Evolutionary conservation across 2,113 vertebrate genomes (phyloP), one percentile per base, ranked within the genome.

Genomic region (Thunnus maccoyii): DNA sequence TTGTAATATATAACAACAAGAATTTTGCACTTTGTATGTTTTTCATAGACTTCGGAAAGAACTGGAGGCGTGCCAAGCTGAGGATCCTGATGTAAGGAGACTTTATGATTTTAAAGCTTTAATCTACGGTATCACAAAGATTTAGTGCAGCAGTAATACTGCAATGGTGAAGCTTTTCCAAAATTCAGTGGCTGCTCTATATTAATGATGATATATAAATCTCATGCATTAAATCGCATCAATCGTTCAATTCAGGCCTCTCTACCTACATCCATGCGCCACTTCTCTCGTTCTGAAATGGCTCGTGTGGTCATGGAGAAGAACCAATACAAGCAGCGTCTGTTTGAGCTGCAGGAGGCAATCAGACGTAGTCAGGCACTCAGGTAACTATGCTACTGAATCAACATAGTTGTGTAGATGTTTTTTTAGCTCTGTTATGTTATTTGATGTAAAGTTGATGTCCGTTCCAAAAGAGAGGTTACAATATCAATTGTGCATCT

Each of bases 291-390:
- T 12, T 95, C 95, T 27, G 95, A 96, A 90, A 96, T 96, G 95
- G 93, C 95, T 46, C 93, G 95, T 6, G 94, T 94, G 11, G 95
- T 96, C 62, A 95, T 95, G 95, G 95, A 96, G 91, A 96, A 94
- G 80, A 96, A 95, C 82, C 94, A 95, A 52, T 96, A 96, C 11
- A 96, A 96, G 74, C 94, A 96, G 87, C 93, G 94, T 20, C 89
- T 96, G 57, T 89, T 96, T 75, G 95, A 96, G 86, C 85, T 96
- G 80, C 95, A 96, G 86, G 95, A 95, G 73, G 86, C 95, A 3
- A 13, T 95, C 1, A 91, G 93, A 62, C 92, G 56, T 0, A 92
- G 91, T 58, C 94, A 95, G 87, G 76, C 77, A 16, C 62, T 92
- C 72, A 89, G 91, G 95, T 96, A 55, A 80, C 20, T 76, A 5